Conservation (phyloP, 1,140 invertebrate species). For the Drosophila arawakana region DNA sequence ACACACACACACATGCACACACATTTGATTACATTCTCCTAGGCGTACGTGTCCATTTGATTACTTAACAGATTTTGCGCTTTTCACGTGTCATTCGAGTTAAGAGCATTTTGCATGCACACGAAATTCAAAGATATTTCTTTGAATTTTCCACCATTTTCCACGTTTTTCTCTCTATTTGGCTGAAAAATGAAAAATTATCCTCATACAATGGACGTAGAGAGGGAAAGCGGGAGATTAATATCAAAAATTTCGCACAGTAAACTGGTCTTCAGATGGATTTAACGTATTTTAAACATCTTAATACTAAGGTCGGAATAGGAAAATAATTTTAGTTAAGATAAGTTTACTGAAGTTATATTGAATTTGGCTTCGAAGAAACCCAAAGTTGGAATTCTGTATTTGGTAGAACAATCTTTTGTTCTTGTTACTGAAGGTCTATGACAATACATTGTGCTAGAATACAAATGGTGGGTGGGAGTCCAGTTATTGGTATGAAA, state of each 20-base stretch:
- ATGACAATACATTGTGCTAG: too few relatives aligned
- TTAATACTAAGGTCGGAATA: background rate
- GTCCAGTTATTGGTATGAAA: too few relatives aligned
- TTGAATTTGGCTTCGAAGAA: too few relatives aligned
- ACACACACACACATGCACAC: constrained; percentile 23
- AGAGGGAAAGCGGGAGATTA: background rate
- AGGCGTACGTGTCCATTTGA: constrained; percentile 75
- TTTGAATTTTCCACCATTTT: constrained; percentile 20
- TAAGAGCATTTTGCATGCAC: constrained; percentile 80
- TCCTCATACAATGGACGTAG: background rate
- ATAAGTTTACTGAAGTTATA: too few relatives aligned
- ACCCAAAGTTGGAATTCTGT: too few relatives aligned
- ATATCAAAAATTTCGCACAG: constrained; percentile 9
- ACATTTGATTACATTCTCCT: constrained; percentile 48
- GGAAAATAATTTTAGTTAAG: background rate
- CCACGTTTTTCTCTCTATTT: constrained; percentile 55
- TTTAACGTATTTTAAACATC: background rate
- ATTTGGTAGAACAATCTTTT: too few relatives aligned
- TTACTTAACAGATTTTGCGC: constrained; percentile 75
- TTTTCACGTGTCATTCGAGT: constrained; percentile 80
- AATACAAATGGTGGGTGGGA: too few relatives aligned
- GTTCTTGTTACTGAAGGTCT: too few relatives aligned
- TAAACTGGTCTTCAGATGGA: constrained; percentile 15
- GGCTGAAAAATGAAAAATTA: constrained; percentile 13
- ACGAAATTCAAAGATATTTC: constrained; percentile 52